Evolutionary conservation across 2,888 invertebrate genomes (phyloP), one percentile per base, ranked within the genome.

Genomic region (Cantharis lateralis): DNA sequence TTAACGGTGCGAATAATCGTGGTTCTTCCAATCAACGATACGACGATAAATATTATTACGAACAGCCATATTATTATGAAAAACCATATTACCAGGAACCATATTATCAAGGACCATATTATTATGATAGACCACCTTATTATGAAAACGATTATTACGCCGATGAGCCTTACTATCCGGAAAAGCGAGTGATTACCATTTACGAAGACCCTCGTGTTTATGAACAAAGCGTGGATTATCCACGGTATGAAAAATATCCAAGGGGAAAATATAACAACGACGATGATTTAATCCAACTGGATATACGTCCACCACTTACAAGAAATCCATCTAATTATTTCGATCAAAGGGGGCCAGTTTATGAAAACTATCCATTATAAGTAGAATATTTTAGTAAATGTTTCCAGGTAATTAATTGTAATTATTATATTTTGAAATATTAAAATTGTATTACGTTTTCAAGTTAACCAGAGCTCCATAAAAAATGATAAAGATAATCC

Each of bases 171-270:
- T 71, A 72, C 32, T 63, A 68, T 18, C 77, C 80, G 5, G 76
- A 82, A 32, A 83, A 83, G 72, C 84, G 83, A 77, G 86, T 85
- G 11, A 87, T 88, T 48, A 88, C 87, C 0, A 83, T 88, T 72
- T 88, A 87, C 76, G 88, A 88, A 82, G 88, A 88, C 81, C 88
- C 88, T 9, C 81, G 86, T 68, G 82, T 82, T 68, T 79, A 80
- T 26, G 72, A 78, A 10, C 70, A 80, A 15, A 76, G 64, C n/a
- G 62, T 70, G 15, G 76, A 79, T 11, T 76, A 77, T 71, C 72
- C 78, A 62, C 71, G 75, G 11, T 72, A 78, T 10, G 32, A 72
- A 15, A 72, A 69, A 62, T 71, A 64, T 72, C 78, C 76, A 68
- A 63, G 68, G n/a, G 68, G 70, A 3, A 15, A 66, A 16, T 80